Evolutionary conservation across 2,113 vertebrate species (phyloP), one percentile per base, ranked within the genome.

Genomic region (Toxostoma redivivum): DNA sequence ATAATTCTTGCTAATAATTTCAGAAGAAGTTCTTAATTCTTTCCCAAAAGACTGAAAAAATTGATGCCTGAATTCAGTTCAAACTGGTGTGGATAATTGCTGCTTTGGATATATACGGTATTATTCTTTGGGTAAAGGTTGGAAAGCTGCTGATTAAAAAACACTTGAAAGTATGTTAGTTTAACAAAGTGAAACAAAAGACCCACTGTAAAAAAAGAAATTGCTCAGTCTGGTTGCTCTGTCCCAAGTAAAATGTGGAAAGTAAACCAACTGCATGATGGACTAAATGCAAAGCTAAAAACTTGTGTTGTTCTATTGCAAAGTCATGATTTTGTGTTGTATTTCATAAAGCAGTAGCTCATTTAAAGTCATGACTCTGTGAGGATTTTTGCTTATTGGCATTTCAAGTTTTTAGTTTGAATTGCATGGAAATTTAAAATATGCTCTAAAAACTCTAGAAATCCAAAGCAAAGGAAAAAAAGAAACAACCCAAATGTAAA

Each of bases 131-230:
- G 21, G 10, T 56, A 60, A 70, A 57, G 15, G 2, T 77, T 73
- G 60, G 38, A 61, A 78, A 19, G 9, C 25, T 50, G 17, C 13
- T 90, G 15, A 20, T 72, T 86, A 40, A 76, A 86, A 66, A 28
- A 40, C n/a, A 24, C 31, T 70, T 48, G 28, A 38, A 92, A 90
- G 15, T 48, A 25, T 8, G 5, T 69, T 88, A 44, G 27, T 70
- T 90, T 81, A 90, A 28, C 30, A 66, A 87, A 94, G 16, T n/a
- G 44, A 80, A 93, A 67, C 11, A n/a, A 15, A 79, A 45, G 19
- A 44, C 20, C 48, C 9, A 11, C 11, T 58, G 21, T 64, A 73
- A 66, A 58, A 45, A 50, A 17, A 72, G 28, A 87, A 90, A 37
- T 27, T 64, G 5, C 13, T 70, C 35, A 47, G 8, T 76, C 24